Evolutionary conservation across 1,140 invertebrate species (phyloP).

Genomic region (Melanaphis sacchari): DNA sequence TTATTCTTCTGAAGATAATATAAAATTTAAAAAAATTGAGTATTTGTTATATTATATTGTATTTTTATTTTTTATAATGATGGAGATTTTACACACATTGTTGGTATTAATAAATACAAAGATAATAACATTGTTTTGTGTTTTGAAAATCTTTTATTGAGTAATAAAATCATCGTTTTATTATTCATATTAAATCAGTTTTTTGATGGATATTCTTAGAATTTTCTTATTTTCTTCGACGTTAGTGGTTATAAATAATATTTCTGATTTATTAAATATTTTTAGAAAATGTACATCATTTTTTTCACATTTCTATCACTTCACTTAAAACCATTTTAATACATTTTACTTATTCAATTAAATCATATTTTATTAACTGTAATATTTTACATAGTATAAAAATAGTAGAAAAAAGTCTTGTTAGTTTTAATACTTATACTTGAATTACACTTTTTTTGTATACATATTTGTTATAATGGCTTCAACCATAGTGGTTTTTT

Average conservation of each 20-base stretch:
- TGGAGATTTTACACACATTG: not conserved
- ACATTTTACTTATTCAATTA: too few species aligned
- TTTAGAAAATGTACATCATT: not conserved
- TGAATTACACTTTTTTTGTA: too few species aligned
- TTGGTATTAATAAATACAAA: slow-evolving; percentile 21
- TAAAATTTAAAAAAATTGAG: too few species aligned
- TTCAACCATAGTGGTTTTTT: too few species aligned
- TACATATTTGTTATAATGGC: too few species aligned
- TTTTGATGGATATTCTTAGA: not conserved
- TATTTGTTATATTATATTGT: too few species aligned
- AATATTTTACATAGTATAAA: too few species aligned
- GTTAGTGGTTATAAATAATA: not conserved
- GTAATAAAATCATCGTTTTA: not conserved
- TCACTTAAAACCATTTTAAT: not conserved
- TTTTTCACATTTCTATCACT: slow-evolving; percentile 24
- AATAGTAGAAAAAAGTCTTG: too few species aligned
- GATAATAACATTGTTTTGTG: slow-evolving; percentile 10
- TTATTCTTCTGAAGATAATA: too few species aligned
- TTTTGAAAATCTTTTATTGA: not conserved
- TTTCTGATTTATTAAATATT: not conserved
- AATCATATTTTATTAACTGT: too few species aligned
- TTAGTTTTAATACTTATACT: too few species aligned
- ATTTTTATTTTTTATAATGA: too few species aligned
- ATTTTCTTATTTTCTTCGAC: slow-evolving; percentile 11
- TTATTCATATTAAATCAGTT: not conserved